Conservation (phyloP, 2,113 vertebrate species). For the Corythoichthys haematopterus region DNA sequence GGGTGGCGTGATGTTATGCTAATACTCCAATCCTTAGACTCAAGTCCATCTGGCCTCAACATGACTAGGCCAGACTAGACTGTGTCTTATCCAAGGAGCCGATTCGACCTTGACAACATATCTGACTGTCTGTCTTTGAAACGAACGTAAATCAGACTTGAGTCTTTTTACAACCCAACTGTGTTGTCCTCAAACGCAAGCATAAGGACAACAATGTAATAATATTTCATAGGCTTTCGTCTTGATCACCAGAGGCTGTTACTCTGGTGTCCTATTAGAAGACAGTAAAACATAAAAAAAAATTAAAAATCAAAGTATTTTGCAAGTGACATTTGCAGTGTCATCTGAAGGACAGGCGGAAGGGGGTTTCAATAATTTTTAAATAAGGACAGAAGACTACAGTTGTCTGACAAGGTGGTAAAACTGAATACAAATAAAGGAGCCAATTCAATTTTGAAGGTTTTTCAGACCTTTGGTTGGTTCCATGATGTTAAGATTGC, state of each 20-base stretch:
- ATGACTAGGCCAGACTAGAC: constrained; percentile 50
- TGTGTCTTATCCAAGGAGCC: constrained; percentile 38
- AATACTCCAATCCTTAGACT: constrained; percentile 32
- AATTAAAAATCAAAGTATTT: background rate
- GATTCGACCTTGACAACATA: constrained; percentile 54
- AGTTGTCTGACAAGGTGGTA: background rate
- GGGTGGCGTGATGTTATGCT: background rate
- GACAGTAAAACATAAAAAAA: background rate
- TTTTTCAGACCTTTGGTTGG: background rate
- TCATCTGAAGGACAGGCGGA: background rate
- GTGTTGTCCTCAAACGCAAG: constrained; percentile 13
- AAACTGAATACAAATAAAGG: background rate
- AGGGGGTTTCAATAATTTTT: background rate
- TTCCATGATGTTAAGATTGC: background rate
- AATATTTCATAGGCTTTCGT: constrained; percentile 10
- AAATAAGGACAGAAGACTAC: background rate
- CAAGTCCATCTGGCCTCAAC: constrained; percentile 40
- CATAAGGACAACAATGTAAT: constrained; percentile 11
- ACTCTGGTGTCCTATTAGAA: background rate
- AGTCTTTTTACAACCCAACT: constrained; percentile 22
- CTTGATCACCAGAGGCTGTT: background rate
- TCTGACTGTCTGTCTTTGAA: constrained; percentile 30
- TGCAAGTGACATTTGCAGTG: background rate
- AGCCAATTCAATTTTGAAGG: background rate
- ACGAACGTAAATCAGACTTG: constrained; percentile 38